phyloP scores from a whole-genome alignment of 2,113 vertebrate genomes.

The Scomber colias region DNA sequence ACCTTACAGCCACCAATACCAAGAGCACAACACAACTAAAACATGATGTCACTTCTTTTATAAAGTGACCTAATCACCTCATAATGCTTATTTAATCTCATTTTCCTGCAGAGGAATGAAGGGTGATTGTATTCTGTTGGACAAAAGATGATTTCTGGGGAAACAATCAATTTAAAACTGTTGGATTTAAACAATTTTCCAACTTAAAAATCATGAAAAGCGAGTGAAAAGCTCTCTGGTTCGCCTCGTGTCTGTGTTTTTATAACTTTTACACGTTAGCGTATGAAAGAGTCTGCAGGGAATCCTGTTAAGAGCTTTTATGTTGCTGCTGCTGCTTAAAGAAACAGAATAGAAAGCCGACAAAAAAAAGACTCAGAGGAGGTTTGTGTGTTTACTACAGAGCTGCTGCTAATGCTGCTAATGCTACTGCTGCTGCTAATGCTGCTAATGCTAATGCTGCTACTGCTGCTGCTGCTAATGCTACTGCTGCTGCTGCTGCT shows the following conservation, averaged over 20 bases:
- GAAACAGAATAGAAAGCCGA: background rate
- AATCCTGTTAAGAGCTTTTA: background rate
- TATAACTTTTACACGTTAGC: constrained; percentile 25
- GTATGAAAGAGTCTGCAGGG: constrained; percentile 5
- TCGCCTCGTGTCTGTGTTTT: constrained; percentile 19
- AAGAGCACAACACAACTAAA: background rate
- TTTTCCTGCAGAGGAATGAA: background rate
- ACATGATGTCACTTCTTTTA: background rate
- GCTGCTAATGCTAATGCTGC: no score
- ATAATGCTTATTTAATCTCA: background rate
- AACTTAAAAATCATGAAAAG: background rate
- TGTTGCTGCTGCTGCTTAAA: background rate
- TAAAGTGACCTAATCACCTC: constrained; percentile 6
- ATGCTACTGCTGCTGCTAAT: no score
- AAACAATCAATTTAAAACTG: background rate
- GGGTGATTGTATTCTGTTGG: background rate
- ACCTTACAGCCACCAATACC: constrained; percentile 9
- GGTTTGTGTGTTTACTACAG: background rate
- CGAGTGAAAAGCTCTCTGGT: background rate
- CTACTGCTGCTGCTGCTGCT: no score
- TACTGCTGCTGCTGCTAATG: no score
- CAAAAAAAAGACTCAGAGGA: background rate
- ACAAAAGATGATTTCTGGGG: no score
- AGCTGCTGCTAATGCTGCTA: no score
- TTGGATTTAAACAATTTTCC: background rate